These are phyloP conservation scores for Himalopsyche kuldschensis DNA, from an alignment of 2,888 invertebrate species.

Conservation along the genomic window DNA sequence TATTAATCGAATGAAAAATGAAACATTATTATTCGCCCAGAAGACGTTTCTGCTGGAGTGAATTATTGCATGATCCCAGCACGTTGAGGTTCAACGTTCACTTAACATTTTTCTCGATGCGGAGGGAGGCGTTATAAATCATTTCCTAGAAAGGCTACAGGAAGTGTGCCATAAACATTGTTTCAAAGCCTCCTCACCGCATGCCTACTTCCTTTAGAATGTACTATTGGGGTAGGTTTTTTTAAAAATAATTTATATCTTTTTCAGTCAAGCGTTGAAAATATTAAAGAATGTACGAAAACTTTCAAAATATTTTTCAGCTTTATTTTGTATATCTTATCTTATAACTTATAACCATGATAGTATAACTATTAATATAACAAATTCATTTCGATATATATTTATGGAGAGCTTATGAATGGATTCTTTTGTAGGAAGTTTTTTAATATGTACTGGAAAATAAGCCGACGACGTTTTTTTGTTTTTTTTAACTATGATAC, in stretches of 20 bases:
- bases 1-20: background rate
- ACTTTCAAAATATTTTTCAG: too few relatives aligned
- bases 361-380: too few relatives aligned
- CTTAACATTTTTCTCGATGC: constrained; percentile 20
- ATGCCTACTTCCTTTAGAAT: background rate
- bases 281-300: too few relatives aligned
- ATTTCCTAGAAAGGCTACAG: constrained; percentile 27
- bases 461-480: too few relatives aligned
- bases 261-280: background rate
- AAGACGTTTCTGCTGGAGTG: background rate
- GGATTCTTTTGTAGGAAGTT: too few relatives aligned
- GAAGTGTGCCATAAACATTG: constrained; percentile 33
- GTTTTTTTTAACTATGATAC: too few relatives aligned
- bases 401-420: too few relatives aligned
- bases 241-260: background rate
- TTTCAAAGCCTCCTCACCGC: constrained; percentile 17
- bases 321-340: too few relatives aligned
- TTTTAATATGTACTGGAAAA: too few relatives aligned
- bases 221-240: background rate
- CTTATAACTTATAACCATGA: too few relatives aligned
- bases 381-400: too few relatives aligned
- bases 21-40: background rate
- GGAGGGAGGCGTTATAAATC: constrained; percentile 23
- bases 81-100: constrained; percentile 13
- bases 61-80: background rate